Conservation (phyloP, 2,888 invertebrate genomes). For the Gasteruption jaculator region DNA sequence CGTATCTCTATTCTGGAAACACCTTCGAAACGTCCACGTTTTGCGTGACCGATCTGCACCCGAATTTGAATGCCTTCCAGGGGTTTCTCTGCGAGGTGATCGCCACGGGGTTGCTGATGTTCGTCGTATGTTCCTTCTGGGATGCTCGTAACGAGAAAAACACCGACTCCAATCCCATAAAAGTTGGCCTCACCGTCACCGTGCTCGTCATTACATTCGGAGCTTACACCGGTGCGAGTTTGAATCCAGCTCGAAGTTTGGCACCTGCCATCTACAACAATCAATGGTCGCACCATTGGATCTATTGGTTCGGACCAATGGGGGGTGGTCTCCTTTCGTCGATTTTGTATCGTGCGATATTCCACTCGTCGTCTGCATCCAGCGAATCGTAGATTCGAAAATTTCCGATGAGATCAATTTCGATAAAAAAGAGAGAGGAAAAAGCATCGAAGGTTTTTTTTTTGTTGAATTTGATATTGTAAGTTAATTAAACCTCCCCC, state of each 20-base stretch:
- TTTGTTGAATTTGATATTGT: no score
- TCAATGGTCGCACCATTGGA: slow-evolving; percentile 66
- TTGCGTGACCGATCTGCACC: slow-evolving; percentile 32
- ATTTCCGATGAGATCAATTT: slow-evolving; percentile 1
- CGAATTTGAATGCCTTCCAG: slow-evolving; percentile 44
- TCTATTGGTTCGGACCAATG: slow-evolving; percentile 67
- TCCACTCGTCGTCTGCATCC: slow-evolving; percentile 10
- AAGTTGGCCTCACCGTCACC: slow-evolving; percentile 64
- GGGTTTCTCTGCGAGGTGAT: slow-evolving; percentile 62
- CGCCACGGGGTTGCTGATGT: slow-evolving; percentile 61
- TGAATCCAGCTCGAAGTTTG: slow-evolving; percentile 70
- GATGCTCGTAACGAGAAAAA: slow-evolving; percentile 65
- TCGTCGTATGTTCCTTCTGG: slow-evolving; percentile 68
- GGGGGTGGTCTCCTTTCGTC: slow-evolving; percentile 49
- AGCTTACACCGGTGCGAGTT: slow-evolving; percentile 66
- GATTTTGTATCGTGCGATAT: slow-evolving; percentile 48
- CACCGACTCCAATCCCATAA: slow-evolving; percentile 61
- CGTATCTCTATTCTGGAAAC: slow-evolving; percentile 21
- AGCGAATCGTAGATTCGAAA: neutral
- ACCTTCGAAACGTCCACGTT: slow-evolving; percentile 16
- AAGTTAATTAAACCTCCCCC: no score
- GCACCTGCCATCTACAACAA: slow-evolving; percentile 70
- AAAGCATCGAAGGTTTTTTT: neutral
- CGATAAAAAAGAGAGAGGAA: neutral
- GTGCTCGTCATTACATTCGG: slow-evolving; percentile 65